Base-by-base conservation (phyloP, 2,797 vertebrate species). In the Synanceia verrucosa region DNA sequence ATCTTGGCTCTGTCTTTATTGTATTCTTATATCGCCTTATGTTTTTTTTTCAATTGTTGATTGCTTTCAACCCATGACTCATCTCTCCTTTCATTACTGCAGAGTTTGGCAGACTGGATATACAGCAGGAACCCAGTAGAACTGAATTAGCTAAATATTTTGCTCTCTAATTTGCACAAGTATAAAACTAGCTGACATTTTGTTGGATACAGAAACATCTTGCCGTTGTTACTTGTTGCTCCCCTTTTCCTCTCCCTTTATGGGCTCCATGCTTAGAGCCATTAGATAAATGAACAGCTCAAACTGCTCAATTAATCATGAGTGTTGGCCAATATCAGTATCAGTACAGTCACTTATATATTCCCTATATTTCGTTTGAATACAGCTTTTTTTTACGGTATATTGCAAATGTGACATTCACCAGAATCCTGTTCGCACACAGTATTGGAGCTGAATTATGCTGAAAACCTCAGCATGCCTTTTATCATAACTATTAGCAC, bases 241-340 rank as follows among this genome's bases (percentile, higher is more conserved):
- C 61, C 28, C 6, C 18, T 41, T 14, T 29, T 13, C 26, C 39
- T 66, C 39, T 61, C 18, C 65, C 47, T 76, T 58, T 71, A 55
- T 47, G 36, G 65, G 70, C 65, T 76, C 19, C 39, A 3, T 63
- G 48, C 66, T 72, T 73, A 34, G 70, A 68, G 51, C 73, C 51
- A 84, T 79, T 69, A 73, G 58, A 81, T 73, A 76, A 80, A 82
- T 60, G 66, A 85, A 75, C 34, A 28, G 53, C 44, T 65, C 14
- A 75, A 75, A 74, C 79, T 44, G 21, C 53, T 72, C 44, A 52
- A 44, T 73, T 73, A 81, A 84, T 78, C 63, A 79, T 44, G 16
- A 28, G 7, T 55, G 39, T 66, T 74, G 64, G 43, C 58, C 33
- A 61, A n/a, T n/a, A n/a, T 26, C 63, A 26, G 58, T 55, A 59